These are phyloP conservation scores for Drosophila testacea DNA, from an alignment of 2,888 invertebrate species.

Conservation along the genomic window DNA sequence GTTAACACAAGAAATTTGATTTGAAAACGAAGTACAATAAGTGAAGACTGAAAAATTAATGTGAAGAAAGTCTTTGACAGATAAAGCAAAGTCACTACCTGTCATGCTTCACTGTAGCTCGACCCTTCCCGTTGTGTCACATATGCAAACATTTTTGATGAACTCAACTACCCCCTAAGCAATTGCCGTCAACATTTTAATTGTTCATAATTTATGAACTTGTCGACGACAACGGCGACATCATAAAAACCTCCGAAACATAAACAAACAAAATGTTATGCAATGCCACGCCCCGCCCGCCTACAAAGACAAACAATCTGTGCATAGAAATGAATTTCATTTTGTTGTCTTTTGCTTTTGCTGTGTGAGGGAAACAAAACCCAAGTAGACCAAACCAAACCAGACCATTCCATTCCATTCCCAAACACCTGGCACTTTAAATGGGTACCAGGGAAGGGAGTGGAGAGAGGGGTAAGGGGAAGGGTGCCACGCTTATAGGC, in stretches of 20 bases:
- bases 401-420: conserved; percentile 1
- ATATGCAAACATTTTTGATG: conserved; percentile 58
- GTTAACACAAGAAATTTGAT: not conserved
- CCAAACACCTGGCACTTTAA: conserved; percentile 43
- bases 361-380: not conserved
- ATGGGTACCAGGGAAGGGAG: conserved; percentile 16
- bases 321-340: conserved; percentile 62
- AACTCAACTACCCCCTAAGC: conserved; percentile 23
- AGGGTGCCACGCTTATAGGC: conserved; percentile 43
- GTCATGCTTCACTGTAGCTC: conserved; percentile 5
- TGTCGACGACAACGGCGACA: conserved; percentile 45
- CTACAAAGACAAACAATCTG: conserved; percentile 53
- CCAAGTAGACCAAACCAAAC: conserved; percentile 1
- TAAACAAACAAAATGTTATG: conserved; percentile 64
- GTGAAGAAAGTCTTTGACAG: conserved; percentile 1
- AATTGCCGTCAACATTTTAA: conserved; percentile 47
- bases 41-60: conserved; percentile 5
- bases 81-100: conserved; percentile 1
- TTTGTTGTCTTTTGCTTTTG: conserved; percentile 54
- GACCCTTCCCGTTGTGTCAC: conserved; percentile 21
- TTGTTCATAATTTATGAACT: conserved; percentile 68
- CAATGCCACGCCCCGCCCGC: conserved; percentile 39
- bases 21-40: not conserved
- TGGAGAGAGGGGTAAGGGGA: not conserved
- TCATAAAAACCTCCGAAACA: conserved; percentile 46